Evolutionary conservation across 2,113 vertebrate genomes (phyloP), one percentile per base, ranked within the genome.

Genomic region (Chinchilla lanigera): DNA sequence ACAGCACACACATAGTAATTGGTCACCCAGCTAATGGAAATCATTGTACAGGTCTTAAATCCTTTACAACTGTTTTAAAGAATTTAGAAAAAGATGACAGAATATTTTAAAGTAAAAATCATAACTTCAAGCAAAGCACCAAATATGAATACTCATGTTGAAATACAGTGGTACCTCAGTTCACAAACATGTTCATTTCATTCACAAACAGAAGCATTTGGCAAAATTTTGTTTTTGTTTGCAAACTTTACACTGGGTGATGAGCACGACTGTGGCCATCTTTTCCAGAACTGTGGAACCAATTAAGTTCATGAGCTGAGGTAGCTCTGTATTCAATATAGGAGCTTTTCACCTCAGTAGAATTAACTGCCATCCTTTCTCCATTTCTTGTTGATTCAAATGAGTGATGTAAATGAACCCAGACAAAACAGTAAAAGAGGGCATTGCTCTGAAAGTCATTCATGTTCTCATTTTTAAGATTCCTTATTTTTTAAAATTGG

Each of bases 31-130:
- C 38, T 71, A 83, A 47, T 71, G 19, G 20, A 73, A 90, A 86
- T 44, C 35, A 13, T 5, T 93, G 4, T 12, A 20, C n/a, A 17
- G 11, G 17, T 20, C 94, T 54, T 78, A 83, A 82, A 47, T 78
- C 17, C 58, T 63, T 83, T 78, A 7, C 16, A 84, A 28, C 54
- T 52, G 50, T 47, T 78, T 61, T 86, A 82, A 90, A 73, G 7
- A 88, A 22, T 80, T 80, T 52, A 63, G 47, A 77, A 86, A 19
- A 60, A 50, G 77, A 91, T 22, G 9, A 5, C 44, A 47, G 4
- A 11, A 38, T 73, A 65, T 90, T 90, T 96, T 17, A 83, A 94
- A 93, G 87, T 30, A 38, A 92, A 91, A 92, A 78, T 47, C 2
- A 86, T 75, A 94, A 63, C 8, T 69, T 11, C 19, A 87, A 71